A percentile compares a stretch with the other conserved stretches of the same genome.
These are phyloP conservation scores for Eristalis arbustorum DNA, from an alignment of 2,888 invertebrate genomes.

Conservation along the genomic window DNA sequence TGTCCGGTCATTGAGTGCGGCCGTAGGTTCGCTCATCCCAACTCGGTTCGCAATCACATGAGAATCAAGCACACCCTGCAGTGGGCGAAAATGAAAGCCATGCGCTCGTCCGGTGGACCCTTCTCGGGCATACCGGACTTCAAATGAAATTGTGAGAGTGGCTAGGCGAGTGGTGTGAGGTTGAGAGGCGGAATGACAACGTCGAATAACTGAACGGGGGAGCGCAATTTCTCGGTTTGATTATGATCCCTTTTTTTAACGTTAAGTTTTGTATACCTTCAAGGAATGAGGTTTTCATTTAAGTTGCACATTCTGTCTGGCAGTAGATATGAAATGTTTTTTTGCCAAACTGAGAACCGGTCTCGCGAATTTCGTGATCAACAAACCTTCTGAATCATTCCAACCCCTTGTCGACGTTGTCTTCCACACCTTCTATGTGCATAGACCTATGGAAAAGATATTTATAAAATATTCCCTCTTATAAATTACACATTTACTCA, in stretches of 20 bases:
- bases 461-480: not conserved
- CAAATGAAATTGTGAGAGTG: constrained; percentile 78
- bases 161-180: constrained; percentile 72
- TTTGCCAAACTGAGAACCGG: too few species aligned
- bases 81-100: constrained; percentile 91
- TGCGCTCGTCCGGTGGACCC: constrained; percentile 80
- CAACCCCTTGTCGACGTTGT: not conserved
- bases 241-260: too few species aligned
- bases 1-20: constrained; percentile 90
- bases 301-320: too few species aligned
- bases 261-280: too few species aligned
- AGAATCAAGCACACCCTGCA: constrained; percentile 89
- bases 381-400: not conserved
- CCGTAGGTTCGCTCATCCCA: constrained; percentile 89
- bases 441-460: constrained; percentile 7
- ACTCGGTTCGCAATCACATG: constrained; percentile 94
- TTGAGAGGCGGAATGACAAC: not conserved
- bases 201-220: too few species aligned
- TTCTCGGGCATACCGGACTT: constrained; percentile 80
- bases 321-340: too few species aligned
- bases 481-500: not conserved
- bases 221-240: too few species aligned
- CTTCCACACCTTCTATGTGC: not conserved
- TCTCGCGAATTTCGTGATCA: too few species aligned
- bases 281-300: too few species aligned